A percentile compares a stretch with the other conserved stretches of the same genome.
These are phyloP conservation scores for Apeira syringaria DNA, from an alignment of 2,888 invertebrate genomes.

Conservation along the genomic window DNA sequence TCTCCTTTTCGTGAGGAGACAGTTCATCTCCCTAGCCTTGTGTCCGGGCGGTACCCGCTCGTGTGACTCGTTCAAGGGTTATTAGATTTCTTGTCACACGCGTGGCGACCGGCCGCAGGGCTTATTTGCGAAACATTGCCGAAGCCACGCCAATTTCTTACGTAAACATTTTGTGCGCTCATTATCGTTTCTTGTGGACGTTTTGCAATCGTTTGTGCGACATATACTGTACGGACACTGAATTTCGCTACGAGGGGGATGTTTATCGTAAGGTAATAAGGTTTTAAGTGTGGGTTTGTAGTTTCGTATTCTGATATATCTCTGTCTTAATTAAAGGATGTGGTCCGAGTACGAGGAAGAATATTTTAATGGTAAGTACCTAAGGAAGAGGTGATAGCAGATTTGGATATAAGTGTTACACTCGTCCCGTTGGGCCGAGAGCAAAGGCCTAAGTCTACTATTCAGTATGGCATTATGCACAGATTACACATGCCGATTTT, in stretches of 20 bases:
- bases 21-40: neutral
- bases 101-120: slow-evolving; percentile 58
- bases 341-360: too few relatives aligned
- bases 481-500: too few relatives aligned
- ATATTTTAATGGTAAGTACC: too few relatives aligned
- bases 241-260: slow-evolving; percentile 32
- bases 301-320: too few relatives aligned
- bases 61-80: slow-evolving; percentile 65
- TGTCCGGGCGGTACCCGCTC: neutral
- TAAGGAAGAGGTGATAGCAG: too few relatives aligned
- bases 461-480: too few relatives aligned
- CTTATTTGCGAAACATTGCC: slow-evolving; percentile 72
- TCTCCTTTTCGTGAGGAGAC: slow-evolving; percentile 9
- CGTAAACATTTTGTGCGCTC: slow-evolving; percentile 67
- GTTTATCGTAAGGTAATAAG: slow-evolving; percentile 4
- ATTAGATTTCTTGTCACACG: slow-evolving; percentile 77
- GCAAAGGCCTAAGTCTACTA: too few relatives aligned
- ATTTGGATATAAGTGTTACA: too few relatives aligned
- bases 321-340: too few relatives aligned
- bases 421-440: too few relatives aligned
- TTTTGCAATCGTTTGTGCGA: slow-evolving; percentile 43
- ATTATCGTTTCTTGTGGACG: slow-evolving; percentile 60
- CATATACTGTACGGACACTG: slow-evolving; percentile 29
- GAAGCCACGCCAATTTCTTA: slow-evolving; percentile 66
- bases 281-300: slow-evolving; percentile 1